Base-by-base conservation (phyloP, 1,140 invertebrate genomes). In the Heliconius eleuchia region DNA sequence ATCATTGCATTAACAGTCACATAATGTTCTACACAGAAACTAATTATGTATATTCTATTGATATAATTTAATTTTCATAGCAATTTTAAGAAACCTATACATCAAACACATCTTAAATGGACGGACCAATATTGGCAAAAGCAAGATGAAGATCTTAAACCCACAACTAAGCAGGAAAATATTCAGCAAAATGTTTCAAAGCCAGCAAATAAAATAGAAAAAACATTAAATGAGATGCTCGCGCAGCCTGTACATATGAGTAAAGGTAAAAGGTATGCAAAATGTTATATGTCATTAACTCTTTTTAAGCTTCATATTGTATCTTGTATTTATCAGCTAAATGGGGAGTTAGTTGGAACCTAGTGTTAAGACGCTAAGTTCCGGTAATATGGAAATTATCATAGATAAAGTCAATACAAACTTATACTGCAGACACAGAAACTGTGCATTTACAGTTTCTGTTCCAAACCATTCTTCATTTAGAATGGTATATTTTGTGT, bases 181-280 rank as follows among this genome's bases (percentile, higher is more conserved):
- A 27, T 50, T 13, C 27, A 4, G 27, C 23, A 66, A 30, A 66
- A 66, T 30, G 13, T 30, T 66, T 11, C 27, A 13, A 66, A 75
- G 11, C 60, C 60, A 27, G 60, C 60, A 16, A 85, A 81, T 73
- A 74, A 78, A 60, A 42, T 84, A 11, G 82, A 87, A 60, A 80
- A 80, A 70, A 78, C 74, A 37, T 73, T 87, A n/a, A 80, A 81
- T 42, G 82, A 84, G 18, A 81, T 81, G 66, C 73, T 86, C 6
- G 71, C 78, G 6, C 81, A 85, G 37, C 86, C 86, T 0, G 82
- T 84, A 8, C 83, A 85, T 73, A 83, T 86, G 71, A 86, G 77
- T 50, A 87, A 86, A 77, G 88, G 85, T 16, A 85, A 82, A 71
- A 88, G 85, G 88, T 89, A 71, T 66, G 60, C 11, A 27, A 66